phyloP scores from a whole-genome alignment of 2,888 invertebrate species.

The Monopis laevigella region DNA sequence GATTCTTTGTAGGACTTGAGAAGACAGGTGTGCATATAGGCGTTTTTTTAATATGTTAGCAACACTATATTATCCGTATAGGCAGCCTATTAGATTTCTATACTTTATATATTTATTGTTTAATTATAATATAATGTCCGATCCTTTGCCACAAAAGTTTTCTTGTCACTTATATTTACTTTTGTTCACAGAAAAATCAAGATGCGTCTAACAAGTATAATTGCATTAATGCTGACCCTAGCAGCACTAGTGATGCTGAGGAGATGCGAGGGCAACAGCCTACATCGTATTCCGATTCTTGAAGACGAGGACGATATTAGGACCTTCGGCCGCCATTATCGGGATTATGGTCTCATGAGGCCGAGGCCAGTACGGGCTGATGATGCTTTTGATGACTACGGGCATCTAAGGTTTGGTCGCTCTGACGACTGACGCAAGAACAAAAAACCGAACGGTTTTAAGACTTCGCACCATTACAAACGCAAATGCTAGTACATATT shows the following conservation, averaged over 20 bases:
- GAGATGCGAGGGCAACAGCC: slow-evolving; percentile 35
- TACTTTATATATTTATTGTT: no score
- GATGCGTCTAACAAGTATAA: slow-evolving; percentile 38
- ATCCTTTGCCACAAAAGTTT: no score
- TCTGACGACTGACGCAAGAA: slow-evolving; percentile 51
- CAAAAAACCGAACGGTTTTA: slow-evolving; percentile 1
- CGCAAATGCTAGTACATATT: neutral
- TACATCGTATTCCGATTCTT: slow-evolving; percentile 29
- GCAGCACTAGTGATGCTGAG: slow-evolving; percentile 27
- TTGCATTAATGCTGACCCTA: slow-evolving; percentile 33
- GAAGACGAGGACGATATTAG: slow-evolving; percentile 27
- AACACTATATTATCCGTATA: no score
- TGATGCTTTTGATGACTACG: slow-evolving; percentile 78
- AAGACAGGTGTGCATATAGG: no score
- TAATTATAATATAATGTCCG: no score
- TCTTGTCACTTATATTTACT: no score
- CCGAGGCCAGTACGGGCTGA: slow-evolving; percentile 70
- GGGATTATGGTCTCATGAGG: slow-evolving; percentile 69
- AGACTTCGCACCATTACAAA: slow-evolving; percentile 3
- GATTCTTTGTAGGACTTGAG: no score
- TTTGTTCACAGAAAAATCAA: no score
- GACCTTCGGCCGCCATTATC: slow-evolving; percentile 33
- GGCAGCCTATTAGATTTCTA: no score
- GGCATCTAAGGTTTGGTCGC: slow-evolving; percentile 77
- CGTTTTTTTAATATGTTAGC: no score